A percentile compares a stretch with the other conserved stretches of the same genome.
phyloP scores from a whole-genome alignment of 2,888 invertebrate genomes.

The Eilema caniola region DNA sequence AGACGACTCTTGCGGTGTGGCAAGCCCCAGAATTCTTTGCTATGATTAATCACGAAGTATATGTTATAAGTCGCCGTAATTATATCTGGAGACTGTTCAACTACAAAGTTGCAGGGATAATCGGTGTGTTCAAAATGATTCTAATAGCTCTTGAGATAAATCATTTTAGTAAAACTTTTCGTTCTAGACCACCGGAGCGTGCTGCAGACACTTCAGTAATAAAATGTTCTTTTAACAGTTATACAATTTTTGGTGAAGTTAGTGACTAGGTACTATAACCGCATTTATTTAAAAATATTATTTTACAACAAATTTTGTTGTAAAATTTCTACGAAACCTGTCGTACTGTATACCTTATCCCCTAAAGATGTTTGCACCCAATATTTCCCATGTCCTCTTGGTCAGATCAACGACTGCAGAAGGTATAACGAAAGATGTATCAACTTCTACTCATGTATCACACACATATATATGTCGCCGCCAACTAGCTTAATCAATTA shows the following conservation, averaged over 20 bases:
- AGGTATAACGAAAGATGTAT: not conserved
- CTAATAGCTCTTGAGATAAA: slow-evolving; percentile 5
- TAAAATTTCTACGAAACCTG: not conserved
- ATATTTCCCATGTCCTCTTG: not conserved
- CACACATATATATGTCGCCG: slow-evolving; percentile 28
- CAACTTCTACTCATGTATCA: slow-evolving; percentile 34
- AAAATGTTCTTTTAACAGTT: slow-evolving; percentile 25
- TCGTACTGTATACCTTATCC: not conserved
- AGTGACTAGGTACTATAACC: slow-evolving; percentile 32
- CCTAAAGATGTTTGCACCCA: not conserved
- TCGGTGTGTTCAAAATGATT: not conserved
- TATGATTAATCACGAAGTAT: slow-evolving; percentile 5
- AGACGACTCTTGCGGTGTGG: not conserved
- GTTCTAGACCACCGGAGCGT: slow-evolving; percentile 26
- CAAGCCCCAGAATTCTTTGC: not conserved
- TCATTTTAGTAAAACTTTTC: slow-evolving; percentile 21
- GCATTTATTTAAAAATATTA: not conserved
- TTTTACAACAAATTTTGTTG: not conserved
- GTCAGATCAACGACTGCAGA: not conserved
- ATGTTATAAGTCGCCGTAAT: not conserved
- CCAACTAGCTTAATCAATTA: too few relatives aligned
- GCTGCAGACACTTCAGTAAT: slow-evolving; percentile 20
- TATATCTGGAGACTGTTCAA: not conserved
- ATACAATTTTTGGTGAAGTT: slow-evolving; percentile 18
- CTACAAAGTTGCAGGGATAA: not conserved